These are phyloP conservation scores for Elaphurus davidianus DNA, from an alignment of 2,113 vertebrate genomes.

Conservation along the genomic window DNA sequence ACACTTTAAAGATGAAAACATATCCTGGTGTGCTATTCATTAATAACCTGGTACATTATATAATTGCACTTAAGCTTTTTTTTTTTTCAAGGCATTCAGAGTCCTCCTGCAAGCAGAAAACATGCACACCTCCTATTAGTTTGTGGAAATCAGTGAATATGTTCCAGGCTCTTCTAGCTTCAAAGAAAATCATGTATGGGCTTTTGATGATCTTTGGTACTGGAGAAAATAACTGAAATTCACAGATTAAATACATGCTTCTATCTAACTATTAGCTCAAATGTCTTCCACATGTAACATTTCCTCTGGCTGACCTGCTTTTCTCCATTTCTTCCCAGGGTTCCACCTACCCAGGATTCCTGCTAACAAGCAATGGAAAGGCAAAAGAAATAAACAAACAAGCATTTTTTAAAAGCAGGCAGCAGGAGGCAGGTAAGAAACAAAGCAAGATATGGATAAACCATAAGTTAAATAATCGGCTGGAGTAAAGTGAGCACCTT, in stretches of 20 bases:
- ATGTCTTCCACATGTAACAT: not conserved
- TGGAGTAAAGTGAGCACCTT: conserved; percentile 22
- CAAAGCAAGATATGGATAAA: conserved; percentile 15
- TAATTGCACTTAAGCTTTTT: conserved; percentile 4
- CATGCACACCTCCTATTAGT: not conserved
- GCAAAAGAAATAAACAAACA: not conserved
- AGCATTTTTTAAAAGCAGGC: not conserved
- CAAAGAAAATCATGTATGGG: not conserved
- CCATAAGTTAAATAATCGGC: conserved; percentile 23
- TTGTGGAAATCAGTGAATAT: not conserved
- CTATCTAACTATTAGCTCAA: not conserved
- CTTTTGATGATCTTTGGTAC: not conserved
- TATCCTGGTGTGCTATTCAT: not conserved
- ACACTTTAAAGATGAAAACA: conserved; percentile 35
- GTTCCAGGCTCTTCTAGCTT: not conserved
- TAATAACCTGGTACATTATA: not conserved
- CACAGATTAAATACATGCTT: conserved; percentile 12
- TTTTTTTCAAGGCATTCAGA: not conserved
- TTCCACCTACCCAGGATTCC: not conserved
- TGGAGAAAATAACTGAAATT: not conserved
- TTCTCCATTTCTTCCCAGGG: conserved; percentile 15
- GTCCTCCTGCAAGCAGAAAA: not conserved
- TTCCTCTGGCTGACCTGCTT: conserved; percentile 21
- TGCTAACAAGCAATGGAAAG: not conserved
- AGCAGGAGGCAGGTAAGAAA: not conserved